phyloP scores from a whole-genome alignment of 2,797 vertebrate species.

The Chelonia mydas region DNA sequence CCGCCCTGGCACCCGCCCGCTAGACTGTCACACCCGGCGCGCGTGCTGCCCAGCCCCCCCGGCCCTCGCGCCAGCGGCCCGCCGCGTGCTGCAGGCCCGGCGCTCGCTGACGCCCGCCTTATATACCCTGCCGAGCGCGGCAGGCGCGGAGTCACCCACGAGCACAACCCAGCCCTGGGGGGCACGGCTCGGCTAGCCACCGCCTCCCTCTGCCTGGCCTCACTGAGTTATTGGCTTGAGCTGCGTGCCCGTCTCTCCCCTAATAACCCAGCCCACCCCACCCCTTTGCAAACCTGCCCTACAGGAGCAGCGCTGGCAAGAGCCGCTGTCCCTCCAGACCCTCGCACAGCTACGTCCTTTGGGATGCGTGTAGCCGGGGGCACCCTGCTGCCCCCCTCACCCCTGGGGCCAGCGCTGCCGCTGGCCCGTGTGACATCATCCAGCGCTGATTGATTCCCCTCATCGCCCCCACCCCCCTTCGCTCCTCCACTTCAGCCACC shows the following conservation, averaged over 20 bases:
- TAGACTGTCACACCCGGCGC: no score
- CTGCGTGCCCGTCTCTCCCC: neutral
- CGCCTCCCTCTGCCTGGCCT: accelerated
- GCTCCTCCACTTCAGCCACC: no score
- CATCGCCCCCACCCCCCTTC: no score
- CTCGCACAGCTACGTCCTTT: no score
- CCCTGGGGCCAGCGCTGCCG: no score
- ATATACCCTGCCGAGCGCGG: neutral
- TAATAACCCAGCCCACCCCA: neutral
- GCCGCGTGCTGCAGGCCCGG: neutral
- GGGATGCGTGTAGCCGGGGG: no score
- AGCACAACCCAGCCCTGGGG: no score
- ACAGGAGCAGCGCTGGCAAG: neutral
- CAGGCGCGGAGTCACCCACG: neutral
- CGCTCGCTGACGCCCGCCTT: neutral
- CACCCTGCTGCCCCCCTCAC: no score
- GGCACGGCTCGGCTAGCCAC: neutral
- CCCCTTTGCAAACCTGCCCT: no score
- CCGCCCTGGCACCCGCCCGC: neutral
- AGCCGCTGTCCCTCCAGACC: neutral
- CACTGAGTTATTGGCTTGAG: neutral
- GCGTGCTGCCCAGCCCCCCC: neutral
- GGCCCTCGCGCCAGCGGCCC: neutral
- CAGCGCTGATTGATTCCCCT: no score
- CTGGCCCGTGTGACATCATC: no score